Evolutionary conservation across 1,140 invertebrate genomes (phyloP), one percentile per base, ranked within the genome.

Genomic region (Camponotus floridanus): DNA sequence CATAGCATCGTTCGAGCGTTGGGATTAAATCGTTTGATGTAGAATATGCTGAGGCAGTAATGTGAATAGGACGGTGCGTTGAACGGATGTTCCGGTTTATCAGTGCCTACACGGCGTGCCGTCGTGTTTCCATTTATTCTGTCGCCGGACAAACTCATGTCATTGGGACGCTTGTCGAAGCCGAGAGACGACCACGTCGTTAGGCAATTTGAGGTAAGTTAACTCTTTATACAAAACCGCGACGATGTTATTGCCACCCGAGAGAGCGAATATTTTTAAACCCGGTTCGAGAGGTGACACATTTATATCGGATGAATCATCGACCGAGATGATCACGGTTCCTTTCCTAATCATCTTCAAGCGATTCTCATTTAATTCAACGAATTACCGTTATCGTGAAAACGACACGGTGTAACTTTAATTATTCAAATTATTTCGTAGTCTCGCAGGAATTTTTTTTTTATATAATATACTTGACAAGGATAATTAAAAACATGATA

Each of bases 81-180:
- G 87, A 90, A 90, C 76, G 89, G 80, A 87, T 89, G 89, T 90
- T 90, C 88, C 89, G 89, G 89, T 90, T 90, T 90, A 90, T 90
- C 88, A 81, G 88, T 61, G 79, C 73, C 51, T 70, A 85, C 26
- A 26, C 57, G 67, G 88, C 85, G 85, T 61, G 76, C 65, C 59
- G 65, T 71, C 57, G 76, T 88, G 76, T 89, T 89, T 89, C 88
- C 87, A 88, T 88, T 89, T 86, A 86, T 88, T 86, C 76, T 85
- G 84, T 79, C 79, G 76, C 48, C 78, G 65, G 61, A 59, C 76
- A 26, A 83, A 76, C 84, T 83, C 87, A 85, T 73, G 84, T 65
- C 71, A 86, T 83, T 26, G 76, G 76, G 45, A 73, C 55, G 85
- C 70, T 55, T 33, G 67, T 55, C 57, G 61, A 15, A 80, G 83